Evolutionary conservation across 2,113 vertebrate genomes (phyloP).

Genomic region (Gambusia affinis): DNA sequence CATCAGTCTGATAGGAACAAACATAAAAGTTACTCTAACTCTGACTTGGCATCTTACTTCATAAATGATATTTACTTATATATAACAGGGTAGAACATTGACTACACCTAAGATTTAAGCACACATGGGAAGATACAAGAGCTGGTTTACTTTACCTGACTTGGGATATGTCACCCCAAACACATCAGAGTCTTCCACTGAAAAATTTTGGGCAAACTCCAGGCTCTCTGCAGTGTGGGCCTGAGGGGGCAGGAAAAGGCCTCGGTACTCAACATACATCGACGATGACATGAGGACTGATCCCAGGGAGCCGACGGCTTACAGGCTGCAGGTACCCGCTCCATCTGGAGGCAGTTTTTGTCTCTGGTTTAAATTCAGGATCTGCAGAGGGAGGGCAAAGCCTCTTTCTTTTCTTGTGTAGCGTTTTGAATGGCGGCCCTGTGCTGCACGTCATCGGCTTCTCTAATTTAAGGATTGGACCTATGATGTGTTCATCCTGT

Average conservation of each 20-base stretch:
- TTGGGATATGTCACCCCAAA: no score
- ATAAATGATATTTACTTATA: no score
- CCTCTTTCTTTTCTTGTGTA: neutral
- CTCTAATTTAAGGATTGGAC: neutral
- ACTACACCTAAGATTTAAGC: no score
- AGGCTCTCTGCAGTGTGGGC: slow-evolving; percentile 45
- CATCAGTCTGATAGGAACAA: no score
- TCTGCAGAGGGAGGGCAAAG: neutral
- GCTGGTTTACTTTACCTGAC: no score
- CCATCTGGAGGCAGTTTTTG: neutral
- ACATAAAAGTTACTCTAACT: no score
- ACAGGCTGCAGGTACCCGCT: neutral
- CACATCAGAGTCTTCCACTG: no score
- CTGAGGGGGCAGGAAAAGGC: slow-evolving; percentile 48
- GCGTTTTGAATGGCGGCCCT: slow-evolving; percentile 8
- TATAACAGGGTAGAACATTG: no score
- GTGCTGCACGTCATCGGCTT: neutral
- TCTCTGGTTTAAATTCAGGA: neutral
- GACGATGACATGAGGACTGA: slow-evolving; percentile 33
- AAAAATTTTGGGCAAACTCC: no score
- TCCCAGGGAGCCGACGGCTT: neutral
- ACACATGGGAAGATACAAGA: no score
- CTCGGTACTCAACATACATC: slow-evolving; percentile 54
- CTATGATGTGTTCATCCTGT: neutral
- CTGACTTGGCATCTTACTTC: no score